Evolutionary conservation across 2,113 vertebrate genomes (phyloP).

Genomic region (Zosterops lateralis): DNA sequence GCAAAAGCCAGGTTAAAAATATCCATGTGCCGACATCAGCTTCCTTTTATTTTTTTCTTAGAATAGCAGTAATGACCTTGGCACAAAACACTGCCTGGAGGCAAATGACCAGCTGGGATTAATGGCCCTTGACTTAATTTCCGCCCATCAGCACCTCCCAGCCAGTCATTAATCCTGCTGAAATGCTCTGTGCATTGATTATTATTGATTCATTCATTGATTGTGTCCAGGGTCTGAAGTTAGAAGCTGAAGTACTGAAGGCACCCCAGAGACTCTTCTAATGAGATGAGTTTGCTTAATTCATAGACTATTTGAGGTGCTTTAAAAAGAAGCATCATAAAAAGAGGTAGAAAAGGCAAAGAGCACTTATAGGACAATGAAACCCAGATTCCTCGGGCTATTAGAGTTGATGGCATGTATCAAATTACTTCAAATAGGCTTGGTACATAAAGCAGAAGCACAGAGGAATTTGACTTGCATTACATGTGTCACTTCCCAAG

Average conservation of each 20-base stretch:
- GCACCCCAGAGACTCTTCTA: constrained; percentile 50
- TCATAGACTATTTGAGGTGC: constrained; percentile 28
- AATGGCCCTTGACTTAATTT: constrained; percentile 60
- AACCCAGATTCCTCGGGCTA: not conserved
- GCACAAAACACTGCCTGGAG: constrained; percentile 33
- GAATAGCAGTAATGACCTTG: constrained; percentile 48
- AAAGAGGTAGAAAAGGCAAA: constrained; percentile 3
- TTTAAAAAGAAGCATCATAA: constrained; percentile 18
- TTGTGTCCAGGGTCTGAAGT: constrained; percentile 36
- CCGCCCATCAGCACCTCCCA: constrained; percentile 53
- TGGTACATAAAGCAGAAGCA: not conserved
- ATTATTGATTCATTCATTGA: constrained; percentile 65
- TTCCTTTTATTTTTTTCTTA: not conserved
- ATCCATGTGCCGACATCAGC: not conserved
- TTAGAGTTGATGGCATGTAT: not conserved
- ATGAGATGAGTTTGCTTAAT: constrained; percentile 58
- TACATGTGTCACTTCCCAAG: not conserved
- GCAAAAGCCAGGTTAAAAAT: not conserved
- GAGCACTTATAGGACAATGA: not conserved
- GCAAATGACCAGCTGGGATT: constrained; percentile 65
- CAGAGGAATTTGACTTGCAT: not conserved
- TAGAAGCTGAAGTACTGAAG: not conserved
- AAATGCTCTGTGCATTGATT: constrained; percentile 54
- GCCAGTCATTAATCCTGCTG: constrained; percentile 40
- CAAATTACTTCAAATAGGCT: not conserved